Evolutionary conservation across 2,888 invertebrate species (phyloP).

Genomic region (Helicoverpa assulta): DNA sequence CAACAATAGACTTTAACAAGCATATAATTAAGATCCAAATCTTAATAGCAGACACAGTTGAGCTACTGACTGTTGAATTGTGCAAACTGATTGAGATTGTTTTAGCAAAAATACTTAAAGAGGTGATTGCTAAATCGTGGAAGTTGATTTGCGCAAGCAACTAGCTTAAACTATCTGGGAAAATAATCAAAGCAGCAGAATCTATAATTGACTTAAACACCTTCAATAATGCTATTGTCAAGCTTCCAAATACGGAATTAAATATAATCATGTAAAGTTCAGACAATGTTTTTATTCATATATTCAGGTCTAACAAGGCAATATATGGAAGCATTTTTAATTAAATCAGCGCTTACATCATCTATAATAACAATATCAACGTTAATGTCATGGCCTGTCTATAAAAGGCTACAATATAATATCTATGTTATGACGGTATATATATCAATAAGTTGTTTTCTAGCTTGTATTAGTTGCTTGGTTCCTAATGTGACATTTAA

Average conservation of each 20-base stretch:
- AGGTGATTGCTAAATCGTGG: background rate
- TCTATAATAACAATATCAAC: slow-evolving; percentile 27
- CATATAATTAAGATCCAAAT: background rate
- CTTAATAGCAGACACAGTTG: background rate
- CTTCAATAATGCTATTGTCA: background rate
- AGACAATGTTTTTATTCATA: slow-evolving; percentile 6
- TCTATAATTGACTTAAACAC: background rate
- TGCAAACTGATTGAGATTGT: background rate
- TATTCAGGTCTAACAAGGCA: slow-evolving; percentile 3
- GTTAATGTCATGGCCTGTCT: slow-evolving; percentile 46
- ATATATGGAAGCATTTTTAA: slow-evolving; percentile 22
- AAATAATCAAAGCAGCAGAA: background rate
- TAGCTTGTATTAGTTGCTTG: slow-evolving; percentile 16
- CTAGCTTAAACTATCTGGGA: background rate
- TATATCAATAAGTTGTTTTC: slow-evolving; percentile 32
- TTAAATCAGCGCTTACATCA: slow-evolving; percentile 33
- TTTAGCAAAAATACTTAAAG: background rate
- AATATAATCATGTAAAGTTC: slow-evolving; percentile 14
- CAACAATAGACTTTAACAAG: background rate
- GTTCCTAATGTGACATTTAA: slow-evolving; percentile 42
- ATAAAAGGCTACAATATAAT: slow-evolving; percentile 35
- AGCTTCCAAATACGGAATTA: slow-evolving; percentile 9
- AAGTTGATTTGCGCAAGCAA: background rate
- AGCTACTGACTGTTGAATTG: background rate
- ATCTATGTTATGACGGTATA: slow-evolving; percentile 27